These are phyloP conservation scores for Rhinella marina DNA, from an alignment of 2,797 vertebrate genomes.

Conservation along the genomic window DNA sequence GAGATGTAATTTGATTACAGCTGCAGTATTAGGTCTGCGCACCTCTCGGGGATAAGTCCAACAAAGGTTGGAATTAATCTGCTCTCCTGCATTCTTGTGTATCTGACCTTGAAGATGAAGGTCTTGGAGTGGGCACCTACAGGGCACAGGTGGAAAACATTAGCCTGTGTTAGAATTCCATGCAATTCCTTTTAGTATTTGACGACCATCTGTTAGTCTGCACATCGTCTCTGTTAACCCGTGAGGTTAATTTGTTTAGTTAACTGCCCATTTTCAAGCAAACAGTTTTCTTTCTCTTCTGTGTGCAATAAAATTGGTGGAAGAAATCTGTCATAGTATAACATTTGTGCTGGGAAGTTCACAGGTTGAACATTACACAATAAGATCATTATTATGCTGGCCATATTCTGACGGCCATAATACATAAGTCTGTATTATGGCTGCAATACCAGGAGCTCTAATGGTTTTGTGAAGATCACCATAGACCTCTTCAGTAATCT, in stretches of 20 bases:
- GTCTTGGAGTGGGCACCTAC: constrained; percentile 4
- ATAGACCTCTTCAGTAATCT: background rate
- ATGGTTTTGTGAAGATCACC: background rate
- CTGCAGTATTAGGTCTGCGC: background rate
- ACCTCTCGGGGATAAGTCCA: constrained; percentile 19
- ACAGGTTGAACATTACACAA: background rate
- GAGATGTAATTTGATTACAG: constrained; percentile 18
- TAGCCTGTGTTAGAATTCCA: constrained; percentile 32
- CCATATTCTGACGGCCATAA: background rate
- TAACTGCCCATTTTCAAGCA: constrained; percentile 7
- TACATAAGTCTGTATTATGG: background rate
- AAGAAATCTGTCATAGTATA: constrained; percentile 19
- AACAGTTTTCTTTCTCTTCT: constrained; percentile 40
- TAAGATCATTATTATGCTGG: background rate
- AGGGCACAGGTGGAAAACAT: constrained; percentile 51
- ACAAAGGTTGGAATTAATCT: constrained; percentile 15
- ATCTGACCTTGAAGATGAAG: constrained; percentile 51
- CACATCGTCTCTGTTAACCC: constrained; percentile 25
- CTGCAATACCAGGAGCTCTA: background rate
- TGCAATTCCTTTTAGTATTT: background rate
- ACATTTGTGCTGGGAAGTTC: background rate
- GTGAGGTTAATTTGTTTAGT: constrained; percentile 28
- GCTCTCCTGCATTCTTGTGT: constrained; percentile 25
- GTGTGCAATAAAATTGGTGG: constrained; percentile 16
- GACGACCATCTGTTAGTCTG: constrained; percentile 16